Conservation (phyloP, 2,888 invertebrate genomes). For the Aricia artaxerxes region DNA sequence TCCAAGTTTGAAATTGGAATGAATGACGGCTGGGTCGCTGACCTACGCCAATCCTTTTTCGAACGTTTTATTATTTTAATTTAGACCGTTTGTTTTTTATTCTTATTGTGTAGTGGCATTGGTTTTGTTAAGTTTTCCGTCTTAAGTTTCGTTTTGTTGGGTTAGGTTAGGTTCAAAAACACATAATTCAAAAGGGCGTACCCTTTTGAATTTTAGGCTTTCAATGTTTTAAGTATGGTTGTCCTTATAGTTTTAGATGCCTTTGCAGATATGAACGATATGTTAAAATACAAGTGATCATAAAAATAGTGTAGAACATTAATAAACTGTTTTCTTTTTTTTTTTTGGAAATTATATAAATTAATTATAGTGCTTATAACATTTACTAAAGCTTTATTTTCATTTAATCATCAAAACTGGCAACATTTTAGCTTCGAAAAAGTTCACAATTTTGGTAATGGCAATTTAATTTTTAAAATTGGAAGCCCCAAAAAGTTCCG, state of each 20-base stretch:
- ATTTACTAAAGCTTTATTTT: background rate
- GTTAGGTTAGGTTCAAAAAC: background rate
- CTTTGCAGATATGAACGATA: background rate
- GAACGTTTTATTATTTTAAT: conserved; percentile 40
- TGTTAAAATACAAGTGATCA: background rate
- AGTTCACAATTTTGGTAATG: background rate
- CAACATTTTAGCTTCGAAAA: background rate
- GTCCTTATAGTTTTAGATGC: background rate
- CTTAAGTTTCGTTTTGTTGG: conserved; percentile 8
- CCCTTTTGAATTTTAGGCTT: background rate
- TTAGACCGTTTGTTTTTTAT: conserved; percentile 30
- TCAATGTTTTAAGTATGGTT: background rate
- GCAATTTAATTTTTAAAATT: conserved; percentile 36
- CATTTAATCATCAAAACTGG: no score
- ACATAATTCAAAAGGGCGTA: background rate
- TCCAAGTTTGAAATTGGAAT: conserved; percentile 78
- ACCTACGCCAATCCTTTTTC: conserved; percentile 64
- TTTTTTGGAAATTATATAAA: background rate
- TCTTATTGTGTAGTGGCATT: conserved; percentile 8
- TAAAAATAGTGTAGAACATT: background rate
- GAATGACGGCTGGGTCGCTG: conserved; percentile 77
- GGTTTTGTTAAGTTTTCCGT: background rate
- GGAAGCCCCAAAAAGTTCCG: conserved; percentile 61
- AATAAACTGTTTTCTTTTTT: background rate
- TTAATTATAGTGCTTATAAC: no score